Base-by-base conservation (phyloP, 2,797 vertebrate species). In the Malacoraja senta region DNA sequence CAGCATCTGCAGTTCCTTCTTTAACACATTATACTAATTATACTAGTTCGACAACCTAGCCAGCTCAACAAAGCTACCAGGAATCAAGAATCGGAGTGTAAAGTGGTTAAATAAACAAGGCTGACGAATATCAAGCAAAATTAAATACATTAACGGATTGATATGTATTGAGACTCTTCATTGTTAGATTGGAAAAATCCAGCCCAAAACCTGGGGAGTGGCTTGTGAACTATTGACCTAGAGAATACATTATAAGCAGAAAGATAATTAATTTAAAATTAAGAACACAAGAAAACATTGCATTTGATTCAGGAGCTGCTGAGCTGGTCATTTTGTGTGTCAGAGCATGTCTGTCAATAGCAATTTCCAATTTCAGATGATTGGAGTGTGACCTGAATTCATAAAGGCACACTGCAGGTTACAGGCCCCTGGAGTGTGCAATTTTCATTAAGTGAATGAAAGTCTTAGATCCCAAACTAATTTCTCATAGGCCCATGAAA, bases 311-410 rank as follows among this genome's bases (percentile, higher is more conserved):
- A n/a, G 17, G 21, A 88, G 63, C n/a, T 35, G 84, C 84, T 88
- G 84, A 88, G 84, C 84, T 88, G 17, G 84, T 88, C 84, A 88
- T 88, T 88, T 88, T 88, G n/a, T 68, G n/a, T 88, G 61, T 65
- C 63, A 24, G 84, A 68, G 63, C 84, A 68, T 88, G 84, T 65
- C 63, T 68, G 84, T 68, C 84, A 88, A 88, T 88, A 88, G 84
- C 61, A 68, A 68, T 88, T 88, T 68, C 84, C 84, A 68, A 88
- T 88, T 88, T 65, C 63, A 68, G 84, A 68, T 88, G 84, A 68
- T 88, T 88, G 21, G 61, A 88, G 63, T 21, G 63, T 88, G 84
- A n/a, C n/a, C n/a, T 88, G 84, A 88, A 88, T 88, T 35, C 84
- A 68, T 88, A 88, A 88, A 35, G n/a, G 32, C n/a, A 88, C n/a